Evolutionary conservation across 2,888 invertebrate genomes (phyloP), one percentile per base, ranked within the genome.

Genomic region (Chirona hameri): DNA sequence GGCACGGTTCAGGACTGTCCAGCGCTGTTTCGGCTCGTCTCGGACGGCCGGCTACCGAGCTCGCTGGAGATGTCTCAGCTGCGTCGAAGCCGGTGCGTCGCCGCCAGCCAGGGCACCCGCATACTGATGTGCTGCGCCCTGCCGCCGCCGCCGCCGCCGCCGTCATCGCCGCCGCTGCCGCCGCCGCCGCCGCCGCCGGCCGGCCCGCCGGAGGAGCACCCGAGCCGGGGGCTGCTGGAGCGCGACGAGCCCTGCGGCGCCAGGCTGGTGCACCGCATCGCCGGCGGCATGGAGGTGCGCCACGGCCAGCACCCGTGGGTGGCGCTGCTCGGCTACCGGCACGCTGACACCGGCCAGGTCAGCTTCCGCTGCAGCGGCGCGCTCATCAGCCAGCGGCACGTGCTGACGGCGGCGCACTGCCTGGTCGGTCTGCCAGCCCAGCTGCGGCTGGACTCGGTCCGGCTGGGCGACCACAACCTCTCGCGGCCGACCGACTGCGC

Each of bases 271-370:
- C 24, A 0, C 0, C 21, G 81, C 27, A 83, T 83, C 65, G 48
- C 55, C 24, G 52, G 79, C 21, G 83, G 83, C 21, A 39, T n/a
- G 14, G 65, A 79, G 29, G 72, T 80, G n/a, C n/a, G 24, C 0
- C n/a, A 82, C 27, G 83, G 83, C 9, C 65, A 81, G 24, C 81
- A 82, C 55, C 82, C 81, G 24, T 83, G 83, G 83, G 69, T 83
- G 57, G 83, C 82, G 72, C 81, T 81, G n/a, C 79, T 83, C 27
- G 83, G 83, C 2, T 83, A 81, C 72, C 9, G 18, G 24, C 52
- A 18, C 12, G 14, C 72, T 0, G 39, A 48, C 10, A 48, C 31
- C 10, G 69, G 15, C 18, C 9, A 46, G 29, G 72, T 82, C 24
- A 52, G 31, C 52, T 81, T 52, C 81, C 52, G 60, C 31, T 82